Evolutionary conservation across 1,140 invertebrate species (phyloP), one percentile per base, ranked within the genome.

Genomic region (Manduca sexta): DNA sequence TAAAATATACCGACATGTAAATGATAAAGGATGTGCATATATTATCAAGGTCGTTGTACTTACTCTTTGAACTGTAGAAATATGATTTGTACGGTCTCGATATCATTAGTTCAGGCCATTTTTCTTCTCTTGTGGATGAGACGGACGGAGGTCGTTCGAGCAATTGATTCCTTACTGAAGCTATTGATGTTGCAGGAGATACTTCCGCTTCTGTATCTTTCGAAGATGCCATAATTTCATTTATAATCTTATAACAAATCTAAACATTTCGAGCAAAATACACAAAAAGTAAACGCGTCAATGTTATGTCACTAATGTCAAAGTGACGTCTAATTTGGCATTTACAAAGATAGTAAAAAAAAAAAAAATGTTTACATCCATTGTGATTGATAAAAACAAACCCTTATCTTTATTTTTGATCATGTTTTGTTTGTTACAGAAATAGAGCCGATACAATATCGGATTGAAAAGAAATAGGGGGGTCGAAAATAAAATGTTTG

Each of bases 81-180:
- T 74, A 81, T 1, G 80, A 80, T 45, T 75, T 80, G 33, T 82
- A 67, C 4, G 80, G 80, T 51, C 61, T 69, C 17, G 78, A 80
- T 55, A 84, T 45, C 49, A 84, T 65, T 38, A 84, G 65, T 65
- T 84, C 81, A 59, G 81, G 81, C 81, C 80, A 84, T 77, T 74
- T 82, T 50, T 84, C 80, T 41, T 75, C 74, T 49, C 60, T 82
- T 43, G 60, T 59, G 18, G 80, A 84, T 11, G 78, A 72, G 34
- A 74, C 63, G 17, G 80, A 79, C 14, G 80, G 76, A 16, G 78
- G 75, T 66, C 76, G 62, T 26, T 80, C 76, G 34, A 73, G 50
- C 10, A 67, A 51, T n/a, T 69, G 63, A 34, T 67, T 73, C 66
- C 57, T 80, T 16, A 78, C 31, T 29, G 74, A 84, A 3, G 69